Percentiles rank a stretch among this genome's conserved stretches.
Evolutionary conservation across 2,888 invertebrate species (phyloP).

Genomic region (Himalopsyche anomala): DNA sequence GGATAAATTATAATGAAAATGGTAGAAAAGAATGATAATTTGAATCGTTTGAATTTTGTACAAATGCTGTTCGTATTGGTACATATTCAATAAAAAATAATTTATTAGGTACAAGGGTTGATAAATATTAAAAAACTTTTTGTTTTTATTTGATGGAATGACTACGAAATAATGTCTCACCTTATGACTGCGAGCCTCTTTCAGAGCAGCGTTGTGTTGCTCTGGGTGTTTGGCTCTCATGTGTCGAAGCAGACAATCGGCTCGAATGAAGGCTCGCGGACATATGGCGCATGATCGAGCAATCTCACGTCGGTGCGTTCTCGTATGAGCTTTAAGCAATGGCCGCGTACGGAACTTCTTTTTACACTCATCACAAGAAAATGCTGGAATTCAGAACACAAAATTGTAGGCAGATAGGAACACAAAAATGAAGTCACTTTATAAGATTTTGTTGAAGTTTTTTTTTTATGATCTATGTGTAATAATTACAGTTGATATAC

Average conservation of each 20-base stretch:
- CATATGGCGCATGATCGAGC: slow-evolving; percentile 88
- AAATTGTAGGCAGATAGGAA: no score
- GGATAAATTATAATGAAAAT: no score
- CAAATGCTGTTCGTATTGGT: no score
- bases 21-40: no score
- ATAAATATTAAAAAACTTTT: no score
- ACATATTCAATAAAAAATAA: no score
- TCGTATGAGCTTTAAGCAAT: slow-evolving; percentile 83
- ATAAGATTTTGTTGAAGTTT: not conserved
- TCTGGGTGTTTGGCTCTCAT: slow-evolving; percentile 84
- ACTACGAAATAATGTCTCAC: not conserved
- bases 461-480: no score
- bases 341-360: slow-evolving; percentile 83
- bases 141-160: no score
- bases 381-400: slow-evolving; percentile 55
- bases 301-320: slow-evolving; percentile 82
- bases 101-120: no score
- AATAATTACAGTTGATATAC: not conserved
- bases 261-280: slow-evolving; percentile 86
- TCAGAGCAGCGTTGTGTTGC: slow-evolving; percentile 72
- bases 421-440: no score
- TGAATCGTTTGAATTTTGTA: no score
- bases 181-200: slow-evolving; percentile 78
- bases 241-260: slow-evolving; percentile 86
- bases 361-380: slow-evolving; percentile 72